Percentiles rank a stretch among this genome's conserved stretches.
Conservation (phyloP, 2,797 vertebrate species). For the Arvicola amphibius region DNA sequence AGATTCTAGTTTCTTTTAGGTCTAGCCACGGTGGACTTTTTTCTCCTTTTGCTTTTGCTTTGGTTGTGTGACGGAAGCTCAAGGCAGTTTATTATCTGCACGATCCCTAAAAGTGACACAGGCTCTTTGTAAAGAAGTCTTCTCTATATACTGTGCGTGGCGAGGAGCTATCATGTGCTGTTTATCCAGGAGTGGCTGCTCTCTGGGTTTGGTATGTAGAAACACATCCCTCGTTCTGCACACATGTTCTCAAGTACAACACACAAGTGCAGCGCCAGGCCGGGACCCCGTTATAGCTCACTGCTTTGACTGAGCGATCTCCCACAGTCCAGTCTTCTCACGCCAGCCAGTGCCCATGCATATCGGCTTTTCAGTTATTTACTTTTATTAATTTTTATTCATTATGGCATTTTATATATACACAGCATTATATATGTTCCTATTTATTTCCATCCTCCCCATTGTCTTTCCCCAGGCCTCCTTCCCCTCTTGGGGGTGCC, state of each 20-base stretch:
- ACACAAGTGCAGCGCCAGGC: neutral
- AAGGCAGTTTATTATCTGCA: neutral
- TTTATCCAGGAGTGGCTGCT: neutral
- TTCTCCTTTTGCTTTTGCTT: neutral
- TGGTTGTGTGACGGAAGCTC: neutral
- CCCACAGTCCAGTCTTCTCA: neutral
- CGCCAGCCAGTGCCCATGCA: neutral
- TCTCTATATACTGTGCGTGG: neutral
- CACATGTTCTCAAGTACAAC: neutral
- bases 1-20: constrained; percentile 9
- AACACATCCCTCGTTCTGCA: neutral
- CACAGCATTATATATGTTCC: neutral
- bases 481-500: neutral
- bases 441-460: neutral
- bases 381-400: neutral
- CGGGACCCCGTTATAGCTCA: too few species aligned
- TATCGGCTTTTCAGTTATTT: neutral
- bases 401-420: neutral
- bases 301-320: neutral
- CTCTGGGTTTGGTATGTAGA: neutral
- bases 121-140: neutral
- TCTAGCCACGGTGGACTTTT: neutral
- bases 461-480: too few species aligned
- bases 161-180: neutral
- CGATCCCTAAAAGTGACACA: neutral